Conservation (phyloP, 2,888 invertebrate genomes). For the Agelastica alni region DNA sequence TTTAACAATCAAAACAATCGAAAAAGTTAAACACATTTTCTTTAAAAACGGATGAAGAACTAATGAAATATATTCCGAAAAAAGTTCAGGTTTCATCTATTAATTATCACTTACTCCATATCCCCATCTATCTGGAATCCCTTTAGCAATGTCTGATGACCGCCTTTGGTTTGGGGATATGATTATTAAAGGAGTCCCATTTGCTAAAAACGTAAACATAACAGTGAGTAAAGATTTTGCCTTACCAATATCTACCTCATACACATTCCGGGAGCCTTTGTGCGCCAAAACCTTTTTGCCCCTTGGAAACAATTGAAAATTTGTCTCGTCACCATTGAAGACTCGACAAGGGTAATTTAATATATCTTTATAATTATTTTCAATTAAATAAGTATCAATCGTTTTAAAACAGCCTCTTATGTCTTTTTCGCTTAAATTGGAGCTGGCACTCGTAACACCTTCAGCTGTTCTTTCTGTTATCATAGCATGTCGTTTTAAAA, state of each 20-base stretch:
- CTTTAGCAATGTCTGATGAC: conserved; percentile 38
- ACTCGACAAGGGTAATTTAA: conserved; percentile 25
- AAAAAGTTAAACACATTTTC: too few relatives aligned
- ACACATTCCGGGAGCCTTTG: too few relatives aligned
- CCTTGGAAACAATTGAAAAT: conserved; percentile 24
- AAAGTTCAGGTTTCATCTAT: conserved; percentile 7
- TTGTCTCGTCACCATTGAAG: conserved; percentile 42
- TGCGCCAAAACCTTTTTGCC: too few relatives aligned
- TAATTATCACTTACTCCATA: not conserved
- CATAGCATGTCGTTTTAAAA: too few relatives aligned
- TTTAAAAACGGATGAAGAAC: too few relatives aligned
- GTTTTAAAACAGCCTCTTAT: not conserved
- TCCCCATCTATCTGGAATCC: conserved; percentile 34
- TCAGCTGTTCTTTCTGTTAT: too few relatives aligned
- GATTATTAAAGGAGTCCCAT: conserved; percentile 49
- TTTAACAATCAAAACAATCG: too few relatives aligned
- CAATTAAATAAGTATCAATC: too few relatives aligned
- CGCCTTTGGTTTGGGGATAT: conserved; percentile 45
- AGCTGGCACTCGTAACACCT: too few relatives aligned
- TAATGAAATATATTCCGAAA: conserved; percentile 7
- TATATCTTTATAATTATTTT: not conserved
- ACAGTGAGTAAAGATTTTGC: conserved; percentile 48
- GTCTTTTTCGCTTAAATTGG: too few relatives aligned
- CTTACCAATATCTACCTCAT: conserved; percentile 49
- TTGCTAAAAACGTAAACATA: conserved; percentile 50